Percentiles rank a stretch among this genome's conserved stretches.
Evolutionary conservation across 2,797 vertebrate species (phyloP).

Genomic region (Silurus aristotelis): DNA sequence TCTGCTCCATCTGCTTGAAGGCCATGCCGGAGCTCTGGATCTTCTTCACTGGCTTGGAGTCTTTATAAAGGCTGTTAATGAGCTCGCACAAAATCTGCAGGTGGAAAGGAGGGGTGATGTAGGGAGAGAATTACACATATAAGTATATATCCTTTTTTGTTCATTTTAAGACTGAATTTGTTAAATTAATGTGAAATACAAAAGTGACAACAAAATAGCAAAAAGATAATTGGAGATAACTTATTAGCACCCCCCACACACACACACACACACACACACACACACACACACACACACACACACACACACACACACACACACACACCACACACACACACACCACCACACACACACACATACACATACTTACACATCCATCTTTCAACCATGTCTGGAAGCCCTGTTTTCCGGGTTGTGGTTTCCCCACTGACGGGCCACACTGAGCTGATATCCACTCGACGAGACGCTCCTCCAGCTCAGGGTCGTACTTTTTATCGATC

Average conservation of each 20-base stretch:
- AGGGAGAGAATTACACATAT: background rate
- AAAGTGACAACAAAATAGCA: background rate
- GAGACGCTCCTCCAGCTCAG: constrained; percentile 87
- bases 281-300: constrained; percentile 24
- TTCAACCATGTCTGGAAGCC: constrained; percentile 96
- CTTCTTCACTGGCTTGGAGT: constrained; percentile 82
- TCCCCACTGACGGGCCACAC: constrained; percentile 73
- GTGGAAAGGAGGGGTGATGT: background rate
- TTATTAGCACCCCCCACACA: background rate
- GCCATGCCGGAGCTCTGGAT: constrained; percentile 82
- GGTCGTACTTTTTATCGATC: constrained; percentile 95
- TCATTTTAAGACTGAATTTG: background rate
- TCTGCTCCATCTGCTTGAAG: constrained; percentile 98
- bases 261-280: background rate
- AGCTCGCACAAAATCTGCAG: constrained; percentile 85
- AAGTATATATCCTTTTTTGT: background rate
- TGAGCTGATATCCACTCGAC: constrained; percentile 88
- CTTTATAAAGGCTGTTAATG: constrained; percentile 85
- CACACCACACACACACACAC: background rate
- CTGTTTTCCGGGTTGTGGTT: constrained; percentile 79
- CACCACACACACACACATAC: constrained; percentile 22
- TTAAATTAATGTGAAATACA: background rate
- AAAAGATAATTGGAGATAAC: background rate
- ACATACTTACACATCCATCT: constrained; percentile 85
- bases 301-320: background rate